Evolutionary conservation across 2,888 invertebrate species (phyloP), one percentile per base, ranked within the genome.

Genomic region (Abrostola triplasia): DNA sequence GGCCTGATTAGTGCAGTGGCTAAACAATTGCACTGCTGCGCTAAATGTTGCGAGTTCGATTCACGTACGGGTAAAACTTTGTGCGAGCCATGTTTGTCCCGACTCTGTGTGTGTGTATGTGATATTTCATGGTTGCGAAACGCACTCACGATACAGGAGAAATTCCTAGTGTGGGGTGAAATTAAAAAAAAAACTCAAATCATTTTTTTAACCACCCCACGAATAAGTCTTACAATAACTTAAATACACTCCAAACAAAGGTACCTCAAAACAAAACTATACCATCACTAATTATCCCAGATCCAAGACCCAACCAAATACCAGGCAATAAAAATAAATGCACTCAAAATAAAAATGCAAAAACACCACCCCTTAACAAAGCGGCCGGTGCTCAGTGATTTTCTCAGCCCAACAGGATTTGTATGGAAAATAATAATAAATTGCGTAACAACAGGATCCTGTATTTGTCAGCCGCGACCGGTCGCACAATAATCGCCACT

Each of bases 401-500:
- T 82, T 67, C 74, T 73, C 65, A 60, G 74, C 76, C 73, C 80
- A 79, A 78, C 79, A 76, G 75, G 73, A 70, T 72, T 68, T 75
- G 76, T 76, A 82, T 81, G 79, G 83, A 82, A 80, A 85, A 84
- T 85, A 85, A 84, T 83, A 84, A 85, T 88, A 88, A 88, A 86
- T 92, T 89, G 89, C 87, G 90, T 89, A 91, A 91, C 90, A 89
- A 89, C 90, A 87, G 90, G 85, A 88, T 90, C 85, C 87, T 86
- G 91, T 91, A 88, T 92, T 90, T 92, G 91, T 91, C 90, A 89
- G 90, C 83, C 77, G 84, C 80, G 76, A 85, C 83, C 83, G 83
- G 76, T 79, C 83, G 87, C 85, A 89, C 89, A 90, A 90, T 92
- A 92, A 92, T 91, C 88, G 87, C 83, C 81, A 88, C 84, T 86